Base-by-base conservation (phyloP, 1,140 invertebrate genomes). In the Brachionus sp. region DNA sequence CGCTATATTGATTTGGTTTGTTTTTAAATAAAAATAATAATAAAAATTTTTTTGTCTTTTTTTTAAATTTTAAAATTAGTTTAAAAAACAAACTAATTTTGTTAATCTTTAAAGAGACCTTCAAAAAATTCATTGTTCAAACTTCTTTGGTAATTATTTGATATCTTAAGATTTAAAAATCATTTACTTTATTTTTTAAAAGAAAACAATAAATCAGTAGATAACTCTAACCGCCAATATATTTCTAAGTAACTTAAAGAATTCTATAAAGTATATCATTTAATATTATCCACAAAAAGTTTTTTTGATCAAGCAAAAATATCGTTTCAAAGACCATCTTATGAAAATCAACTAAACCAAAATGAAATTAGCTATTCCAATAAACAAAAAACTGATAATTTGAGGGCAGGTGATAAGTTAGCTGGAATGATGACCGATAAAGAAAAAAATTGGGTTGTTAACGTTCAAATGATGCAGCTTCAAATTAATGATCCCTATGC, bases 401-500 rank as follows among this genome's bases (percentile, higher is more conserved):
- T 62, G 35, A 57, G n/a, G 12, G n/a, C 39, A 12, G 77, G 77
- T 33, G 94, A 95, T 87, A 93, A 94, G 86, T 95, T 95, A 87
- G 92, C 93, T 5, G 95, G 94, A 25, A 89, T 97, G 2, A 97
- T 98, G 95, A 95, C 93, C 46, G 91, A 92, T 84, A 91, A 92
- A 50, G 95, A 97, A 86, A 97, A 96, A 86, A 94, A 95, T 84
- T 96, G 95, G 94, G 90, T 97, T 1, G 92, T 95, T 66, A 95
- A 95, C 87, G 96, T 97, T 86, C 95, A 97, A 88, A 89, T 95
- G 85, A 88, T 95, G 82, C 95, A 96, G 87, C 89, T 97, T 0
- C 87, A 90, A 84, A 88, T 88, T 66, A 87, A 90, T 53, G 90
- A 90, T 84, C 90, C 90, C 7, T 90, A 90, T 85, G 84, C 89